A percentile compares a stretch with the other conserved stretches of the same genome.
Evolutionary conservation across 1,140 invertebrate genomes (phyloP).

Genomic region (Neodiprion fabricii): DNA sequence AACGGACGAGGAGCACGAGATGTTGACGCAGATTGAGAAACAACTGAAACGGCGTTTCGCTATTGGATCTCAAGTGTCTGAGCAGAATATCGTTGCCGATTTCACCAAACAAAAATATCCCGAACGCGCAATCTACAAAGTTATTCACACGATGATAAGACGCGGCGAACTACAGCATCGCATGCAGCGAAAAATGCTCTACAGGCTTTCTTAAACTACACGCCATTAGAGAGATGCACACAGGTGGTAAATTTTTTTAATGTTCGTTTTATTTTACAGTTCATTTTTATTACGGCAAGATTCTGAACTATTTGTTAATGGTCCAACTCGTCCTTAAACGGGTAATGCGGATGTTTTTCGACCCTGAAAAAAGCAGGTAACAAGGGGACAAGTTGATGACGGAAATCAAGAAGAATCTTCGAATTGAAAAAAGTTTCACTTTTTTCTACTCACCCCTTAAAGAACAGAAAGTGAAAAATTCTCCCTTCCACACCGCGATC

Average conservation of each 20-base stretch:
- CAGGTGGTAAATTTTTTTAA: too few relatives aligned
- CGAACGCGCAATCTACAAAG: constrained; percentile 86
- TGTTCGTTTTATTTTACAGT: too few relatives aligned
- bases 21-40: constrained; percentile 88
- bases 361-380: constrained; percentile 41
- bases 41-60: constrained; percentile 95
- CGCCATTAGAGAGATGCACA: too few relatives aligned
- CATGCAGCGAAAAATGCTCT: constrained; percentile 97
- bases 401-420: constrained; percentile 13
- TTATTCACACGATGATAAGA: constrained; percentile 92
- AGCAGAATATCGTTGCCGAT: constrained; percentile 93
- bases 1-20: constrained; percentile 92
- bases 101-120: constrained; percentile 94
- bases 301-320: constrained; percentile 1
- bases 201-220: constrained; percentile 75
- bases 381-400: constrained; percentile 25
- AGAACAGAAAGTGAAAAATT: constrained; percentile 67
- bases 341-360: constrained; percentile 66
- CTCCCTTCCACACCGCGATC: constrained; percentile 64
- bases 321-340: constrained; percentile 55
- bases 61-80: constrained; percentile 95
- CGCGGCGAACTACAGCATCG: constrained; percentile 95
- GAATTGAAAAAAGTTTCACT: background rate
- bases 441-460: constrained; percentile 59
- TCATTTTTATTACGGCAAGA: too few relatives aligned